These are phyloP conservation scores for Lordiphosa fenestrarum DNA, from an alignment of 2,888 invertebrate species.

Conservation along the genomic window DNA sequence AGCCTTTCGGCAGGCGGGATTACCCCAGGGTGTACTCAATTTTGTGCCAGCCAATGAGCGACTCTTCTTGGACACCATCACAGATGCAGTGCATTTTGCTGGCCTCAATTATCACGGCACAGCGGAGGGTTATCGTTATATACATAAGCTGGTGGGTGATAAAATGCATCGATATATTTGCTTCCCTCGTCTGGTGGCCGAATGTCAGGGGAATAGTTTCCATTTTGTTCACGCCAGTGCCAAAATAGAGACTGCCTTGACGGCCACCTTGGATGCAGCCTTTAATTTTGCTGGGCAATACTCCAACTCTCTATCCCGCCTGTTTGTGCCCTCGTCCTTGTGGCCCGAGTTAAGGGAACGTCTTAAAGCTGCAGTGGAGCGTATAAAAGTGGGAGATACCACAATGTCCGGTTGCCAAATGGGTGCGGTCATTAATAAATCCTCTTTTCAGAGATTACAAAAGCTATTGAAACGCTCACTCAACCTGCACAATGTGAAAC, in stretches of 20 bases:
- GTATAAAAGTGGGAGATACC: slow-evolving; percentile 30
- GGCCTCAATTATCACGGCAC: slow-evolving; percentile 30
- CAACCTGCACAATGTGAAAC: slow-evolving; percentile 5
- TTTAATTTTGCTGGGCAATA: slow-evolving; percentile 38
- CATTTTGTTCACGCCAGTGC: slow-evolving; percentile 37
- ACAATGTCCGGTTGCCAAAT: slow-evolving; percentile 14
- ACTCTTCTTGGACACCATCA: slow-evolving; percentile 31
- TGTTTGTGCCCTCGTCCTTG: slow-evolving; percentile 36
- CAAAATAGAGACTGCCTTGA: slow-evolving; percentile 24
- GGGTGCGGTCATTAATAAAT: slow-evolving; percentile 26
- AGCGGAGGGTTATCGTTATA: slow-evolving; percentile 9
- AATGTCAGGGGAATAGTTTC: slow-evolving; percentile 37
- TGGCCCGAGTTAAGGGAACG: slow-evolving; percentile 18
- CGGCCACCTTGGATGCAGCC: slow-evolving; percentile 28
- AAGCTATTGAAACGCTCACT: slow-evolving; percentile 14
- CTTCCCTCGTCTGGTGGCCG: slow-evolving; percentile 34
- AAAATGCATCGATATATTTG: slow-evolving; percentile 35
- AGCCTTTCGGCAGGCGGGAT: slow-evolving; percentile 26
- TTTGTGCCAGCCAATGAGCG: slow-evolving; percentile 35
- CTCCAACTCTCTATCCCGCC: slow-evolving; percentile 31
- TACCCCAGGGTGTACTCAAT: slow-evolving; percentile 31
- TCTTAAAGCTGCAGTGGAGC: slow-evolving; percentile 14
- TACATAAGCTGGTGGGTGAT: slow-evolving; percentile 29
- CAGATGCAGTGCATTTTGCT: slow-evolving; percentile 29
- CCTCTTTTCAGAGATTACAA: slow-evolving; percentile 14